phyloP scores from a whole-genome alignment of 2,113 vertebrate species.

The Rhea pennata region DNA sequence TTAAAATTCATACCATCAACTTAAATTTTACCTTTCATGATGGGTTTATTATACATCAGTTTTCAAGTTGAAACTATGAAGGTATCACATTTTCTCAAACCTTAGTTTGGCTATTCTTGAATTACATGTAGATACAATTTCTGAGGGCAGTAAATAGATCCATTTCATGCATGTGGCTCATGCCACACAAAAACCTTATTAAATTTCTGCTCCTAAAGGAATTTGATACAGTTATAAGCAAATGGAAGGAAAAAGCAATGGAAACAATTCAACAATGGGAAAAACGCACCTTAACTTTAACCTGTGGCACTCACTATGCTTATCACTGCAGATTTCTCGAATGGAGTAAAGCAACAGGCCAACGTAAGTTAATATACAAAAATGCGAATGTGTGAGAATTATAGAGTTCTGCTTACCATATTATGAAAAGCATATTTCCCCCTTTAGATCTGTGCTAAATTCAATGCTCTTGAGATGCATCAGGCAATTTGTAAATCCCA shows the following conservation, averaged over 20 bases:
- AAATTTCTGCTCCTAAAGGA: not conserved
- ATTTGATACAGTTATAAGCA: not conserved
- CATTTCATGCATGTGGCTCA: not conserved
- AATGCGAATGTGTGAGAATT: not conserved
- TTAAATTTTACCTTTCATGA: not conserved
- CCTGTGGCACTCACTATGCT: not conserved
- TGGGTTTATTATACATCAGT: not conserved
- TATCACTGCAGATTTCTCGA: not conserved
- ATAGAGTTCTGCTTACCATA: not conserved
- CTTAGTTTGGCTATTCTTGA: not conserved
- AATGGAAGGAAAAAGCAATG: not conserved
- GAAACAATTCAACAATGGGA: not conserved
- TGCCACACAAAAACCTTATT: not conserved
- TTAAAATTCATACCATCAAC: not conserved
- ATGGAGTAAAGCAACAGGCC: not conserved
- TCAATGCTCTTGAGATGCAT: constrained; percentile 2
- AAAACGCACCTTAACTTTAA: not conserved
- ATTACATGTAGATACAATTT: not conserved
- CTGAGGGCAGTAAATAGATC: not conserved
- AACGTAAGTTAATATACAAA: not conserved
- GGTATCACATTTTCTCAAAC: not conserved
- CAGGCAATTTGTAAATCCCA: constrained; percentile 46
- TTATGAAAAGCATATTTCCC: constrained; percentile 20
- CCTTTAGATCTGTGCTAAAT: not conserved
- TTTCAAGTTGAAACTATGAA: not conserved